phyloP scores from a whole-genome alignment of 2,888 invertebrate species.

The Nomada lathburiana region DNA sequence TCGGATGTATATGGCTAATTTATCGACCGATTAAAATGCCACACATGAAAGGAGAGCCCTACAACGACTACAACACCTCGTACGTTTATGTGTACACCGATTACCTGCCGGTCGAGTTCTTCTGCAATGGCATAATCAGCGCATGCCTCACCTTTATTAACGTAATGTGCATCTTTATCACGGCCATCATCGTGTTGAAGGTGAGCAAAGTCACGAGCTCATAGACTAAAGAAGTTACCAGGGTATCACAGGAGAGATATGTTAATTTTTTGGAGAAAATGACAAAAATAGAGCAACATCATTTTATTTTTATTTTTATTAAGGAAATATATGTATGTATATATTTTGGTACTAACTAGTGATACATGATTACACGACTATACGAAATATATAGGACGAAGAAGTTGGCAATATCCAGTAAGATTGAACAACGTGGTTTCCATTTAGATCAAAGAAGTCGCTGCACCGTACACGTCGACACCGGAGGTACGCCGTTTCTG shows the following conservation, averaged over 20 bases:
- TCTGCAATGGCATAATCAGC: conserved; percentile 92
- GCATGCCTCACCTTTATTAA: conserved; percentile 92
- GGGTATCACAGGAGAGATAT: neutral
- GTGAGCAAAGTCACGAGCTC: conserved; percentile 74
- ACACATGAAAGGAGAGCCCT: conserved; percentile 89
- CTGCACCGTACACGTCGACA: conserved; percentile 91
- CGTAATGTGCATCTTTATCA: conserved; percentile 93
- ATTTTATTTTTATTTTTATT: too few relatives aligned
- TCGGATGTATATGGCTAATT: conserved; percentile 90
- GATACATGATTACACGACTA: too few relatives aligned
- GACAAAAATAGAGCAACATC: too few relatives aligned
- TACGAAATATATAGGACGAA: too few relatives aligned
- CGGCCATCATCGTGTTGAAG: conserved; percentile 92
- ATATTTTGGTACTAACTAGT: too few relatives aligned
- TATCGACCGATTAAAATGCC: conserved; percentile 89
- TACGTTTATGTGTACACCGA: conserved; percentile 90
- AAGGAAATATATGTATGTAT: too few relatives aligned
- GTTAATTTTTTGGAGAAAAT: too few relatives aligned
- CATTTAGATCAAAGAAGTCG: conserved; percentile 91
- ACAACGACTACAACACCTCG: conserved; percentile 86
- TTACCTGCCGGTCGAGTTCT: conserved; percentile 91
- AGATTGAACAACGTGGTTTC: conserved; percentile 2
- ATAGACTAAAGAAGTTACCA: neutral
- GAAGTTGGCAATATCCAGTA: neutral
- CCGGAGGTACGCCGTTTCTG: conserved; percentile 90